A percentile compares a stretch with the other conserved stretches of the same genome.
Evolutionary conservation across 37 sponge, comb jelly and placozoan species (phyloP).

Genomic region (Halichondria panicea): DNA sequence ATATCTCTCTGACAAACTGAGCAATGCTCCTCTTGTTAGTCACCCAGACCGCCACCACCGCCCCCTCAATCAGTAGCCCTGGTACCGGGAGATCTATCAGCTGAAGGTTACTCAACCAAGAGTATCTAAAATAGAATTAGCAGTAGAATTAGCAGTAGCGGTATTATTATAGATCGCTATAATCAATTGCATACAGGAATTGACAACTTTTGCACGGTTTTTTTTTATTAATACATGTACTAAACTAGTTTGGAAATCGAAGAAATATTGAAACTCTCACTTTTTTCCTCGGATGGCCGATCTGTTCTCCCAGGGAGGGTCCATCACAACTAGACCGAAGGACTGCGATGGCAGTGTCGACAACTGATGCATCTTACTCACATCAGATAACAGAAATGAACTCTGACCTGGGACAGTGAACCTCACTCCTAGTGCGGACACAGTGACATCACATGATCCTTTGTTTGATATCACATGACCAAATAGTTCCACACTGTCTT

Average conservation of each 20-base stretch:
- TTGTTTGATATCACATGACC: conserved; percentile 38
- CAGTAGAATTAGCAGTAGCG: too few species aligned
- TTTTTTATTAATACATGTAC: neutral
- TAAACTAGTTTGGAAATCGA: neutral
- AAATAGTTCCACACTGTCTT: conserved; percentile 23
- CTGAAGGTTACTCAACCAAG: conserved; percentile 22
- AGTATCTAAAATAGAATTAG: conserved; percentile 29
- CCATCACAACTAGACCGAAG: conserved; percentile 64
- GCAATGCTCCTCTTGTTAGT: conserved; percentile 63
- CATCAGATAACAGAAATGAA: conserved; percentile 62
- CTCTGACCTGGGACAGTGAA: conserved; percentile 37
- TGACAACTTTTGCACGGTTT: neutral
- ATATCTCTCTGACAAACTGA: conserved; percentile 10
- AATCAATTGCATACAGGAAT: neutral
- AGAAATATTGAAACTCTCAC: conserved; percentile 7
- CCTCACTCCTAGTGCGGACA: neutral
- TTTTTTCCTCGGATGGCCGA: conserved; percentile 62
- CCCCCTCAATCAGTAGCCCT: conserved; percentile 15
- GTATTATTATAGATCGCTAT: too few species aligned
- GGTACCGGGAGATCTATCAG: conserved; percentile 40
- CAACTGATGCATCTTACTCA: conserved; percentile 29
- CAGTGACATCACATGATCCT: neutral
- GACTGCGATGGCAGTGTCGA: neutral
- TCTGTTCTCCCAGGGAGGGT: conserved; percentile 83
- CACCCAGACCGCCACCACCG: conserved; percentile 71